Conservation (phyloP, 1,140 invertebrate species). For the Diachasma alloeum region DNA sequence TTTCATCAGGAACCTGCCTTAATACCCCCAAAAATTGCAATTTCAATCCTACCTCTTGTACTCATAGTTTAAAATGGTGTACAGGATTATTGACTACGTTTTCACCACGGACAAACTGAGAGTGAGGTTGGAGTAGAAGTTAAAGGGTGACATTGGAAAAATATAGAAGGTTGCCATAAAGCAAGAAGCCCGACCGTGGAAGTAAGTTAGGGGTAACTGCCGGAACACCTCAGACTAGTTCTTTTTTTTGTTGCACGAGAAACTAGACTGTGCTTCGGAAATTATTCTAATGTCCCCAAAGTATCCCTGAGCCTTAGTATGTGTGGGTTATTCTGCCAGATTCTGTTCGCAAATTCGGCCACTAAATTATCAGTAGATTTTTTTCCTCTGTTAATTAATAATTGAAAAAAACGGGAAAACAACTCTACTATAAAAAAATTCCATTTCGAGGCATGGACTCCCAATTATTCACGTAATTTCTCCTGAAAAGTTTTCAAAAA, state of each 20-base stretch:
- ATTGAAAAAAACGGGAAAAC: too few species aligned
- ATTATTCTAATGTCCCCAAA: constrained; percentile 50
- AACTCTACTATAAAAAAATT: too few species aligned
- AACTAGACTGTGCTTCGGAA: constrained; percentile 56
- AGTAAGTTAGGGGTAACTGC: constrained; percentile 61
- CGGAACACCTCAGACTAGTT: constrained; percentile 49
- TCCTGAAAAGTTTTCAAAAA: too few species aligned
- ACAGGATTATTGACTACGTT: constrained; percentile 62
- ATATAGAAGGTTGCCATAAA: constrained; percentile 47
- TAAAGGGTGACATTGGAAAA: constrained; percentile 50
- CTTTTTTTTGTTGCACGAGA: constrained; percentile 49
- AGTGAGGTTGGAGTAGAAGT: constrained; percentile 62
- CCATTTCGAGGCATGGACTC: too few species aligned
- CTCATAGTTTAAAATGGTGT: constrained; percentile 45
- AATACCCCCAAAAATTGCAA: not conserved
- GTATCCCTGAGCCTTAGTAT: constrained; percentile 10
- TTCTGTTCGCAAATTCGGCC: not conserved
- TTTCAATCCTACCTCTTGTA: not conserved
- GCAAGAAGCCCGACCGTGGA: constrained; percentile 53
- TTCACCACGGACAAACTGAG: constrained; percentile 61
- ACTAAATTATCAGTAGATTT: too few species aligned
- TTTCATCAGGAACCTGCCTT: too few species aligned
- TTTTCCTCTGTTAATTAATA: too few species aligned
- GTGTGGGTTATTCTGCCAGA: not conserved
- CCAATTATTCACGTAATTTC: too few species aligned